These are phyloP conservation scores for Hypotaenidia okinawae DNA, from an alignment of 2,797 vertebrate species.

Conservation along the genomic window DNA sequence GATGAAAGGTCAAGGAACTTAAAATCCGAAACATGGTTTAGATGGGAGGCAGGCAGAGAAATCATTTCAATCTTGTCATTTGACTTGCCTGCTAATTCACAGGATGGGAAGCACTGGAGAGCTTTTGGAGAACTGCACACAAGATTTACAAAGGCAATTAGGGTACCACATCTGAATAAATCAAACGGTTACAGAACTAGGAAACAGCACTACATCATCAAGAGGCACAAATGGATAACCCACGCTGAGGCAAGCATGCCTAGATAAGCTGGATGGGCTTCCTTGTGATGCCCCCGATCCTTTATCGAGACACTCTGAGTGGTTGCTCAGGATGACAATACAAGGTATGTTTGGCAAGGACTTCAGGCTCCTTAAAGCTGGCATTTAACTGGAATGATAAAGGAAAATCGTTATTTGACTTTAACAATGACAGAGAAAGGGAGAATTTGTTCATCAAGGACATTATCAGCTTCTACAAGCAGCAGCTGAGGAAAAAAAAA, in stretches of 20 bases:
- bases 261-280: not conserved
- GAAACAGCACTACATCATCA: not conserved
- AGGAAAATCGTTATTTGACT: not conserved
- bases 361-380: not conserved
- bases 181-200: not conserved
- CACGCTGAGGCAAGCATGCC: not conserved
- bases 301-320: not conserved
- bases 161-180: not conserved
- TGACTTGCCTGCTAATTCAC: not conserved
- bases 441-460: not conserved
- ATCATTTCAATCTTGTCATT: not conserved
- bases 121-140: not conserved
- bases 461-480: not conserved
- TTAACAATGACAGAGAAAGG: not conserved
- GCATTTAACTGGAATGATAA: not conserved
- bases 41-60: slow-evolving; percentile 18
- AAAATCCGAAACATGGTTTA: slow-evolving; percentile 24
- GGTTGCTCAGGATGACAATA: not conserved
- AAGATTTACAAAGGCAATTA: slow-evolving; percentile 13
- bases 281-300: not conserved
- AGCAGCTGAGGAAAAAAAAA: not conserved
- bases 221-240: not conserved
- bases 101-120: not conserved
- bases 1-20: slow-evolving; percentile 49
- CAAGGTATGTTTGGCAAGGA: not conserved